Base-by-base conservation (phyloP, 92 coral and sea anemone species). In the Umimayanthus kanabou region DNA sequence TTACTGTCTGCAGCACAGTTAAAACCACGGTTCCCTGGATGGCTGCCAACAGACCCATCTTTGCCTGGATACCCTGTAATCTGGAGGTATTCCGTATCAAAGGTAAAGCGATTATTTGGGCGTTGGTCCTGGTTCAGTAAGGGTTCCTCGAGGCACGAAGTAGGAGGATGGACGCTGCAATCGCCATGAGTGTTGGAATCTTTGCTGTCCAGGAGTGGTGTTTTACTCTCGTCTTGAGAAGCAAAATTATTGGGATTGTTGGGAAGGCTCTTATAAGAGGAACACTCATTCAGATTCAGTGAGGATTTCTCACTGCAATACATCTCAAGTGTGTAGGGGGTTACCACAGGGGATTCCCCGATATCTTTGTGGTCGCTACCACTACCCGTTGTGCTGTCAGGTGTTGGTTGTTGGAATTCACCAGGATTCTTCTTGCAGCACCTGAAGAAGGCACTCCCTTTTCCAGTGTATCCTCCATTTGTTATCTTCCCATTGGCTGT, bases 1-100 rank as follows among this genome's bases (percentile, higher is more conserved):
- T 89, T 65, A 71, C 90, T n/a, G 88, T 85, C 66, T 80, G 47
- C 49, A 73, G 84, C 37, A 87, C 90, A 22, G 47, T 61, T 74
- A 5, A 55, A 49, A 87, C 85, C 65, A 75, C 16, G 11, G 72
- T 77, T 9, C 5, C 37, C 65, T 81, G 84, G 77, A 45, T 83
- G 25, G 29, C 26, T 80, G 58, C 43, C 28, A 29, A 29, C 72
- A 1, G 39, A n/a, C 18, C 64, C 84, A 66, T 80, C 84, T 45
- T n/a, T 55, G 20, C 45, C 87, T 26, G 78, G 18, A 43, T 50
- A 69, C 42, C 74, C 65, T 23, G 77, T 58, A 40, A 72, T 74
- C 76, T 66, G 20, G 14, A 83, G 77, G 78, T 69, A 72, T 16
- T 43, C 86, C 39, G 65, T 43, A 26, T 47, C 42, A 33, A 82